phyloP scores from a whole-genome alignment of 2,888 invertebrate species.

The Acheta domesticus region DNA sequence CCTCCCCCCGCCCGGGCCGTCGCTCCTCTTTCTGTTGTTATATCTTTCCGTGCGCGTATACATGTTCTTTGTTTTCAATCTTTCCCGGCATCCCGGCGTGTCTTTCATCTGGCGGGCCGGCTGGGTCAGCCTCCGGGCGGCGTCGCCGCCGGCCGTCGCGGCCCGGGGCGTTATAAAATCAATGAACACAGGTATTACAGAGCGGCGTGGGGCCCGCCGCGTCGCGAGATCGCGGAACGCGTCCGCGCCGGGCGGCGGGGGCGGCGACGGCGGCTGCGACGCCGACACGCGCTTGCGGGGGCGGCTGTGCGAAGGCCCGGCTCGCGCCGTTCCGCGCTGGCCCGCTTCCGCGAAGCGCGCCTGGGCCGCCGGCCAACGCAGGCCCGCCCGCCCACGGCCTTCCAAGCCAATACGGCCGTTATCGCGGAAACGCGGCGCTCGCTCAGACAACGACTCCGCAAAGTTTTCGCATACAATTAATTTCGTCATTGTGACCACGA shows the following conservation, averaged over 20 bases:
- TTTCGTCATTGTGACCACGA: background rate
- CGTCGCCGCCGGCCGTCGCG: constrained; percentile 21
- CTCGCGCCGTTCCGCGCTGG: background rate
- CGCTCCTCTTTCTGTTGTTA: constrained; percentile 25
- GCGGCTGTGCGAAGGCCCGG: background rate
- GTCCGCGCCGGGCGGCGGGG: background rate
- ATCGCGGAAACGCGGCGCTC: background rate
- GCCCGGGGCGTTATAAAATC: constrained; percentile 19
- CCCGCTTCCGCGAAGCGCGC: background rate
- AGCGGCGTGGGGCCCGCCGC: background rate
- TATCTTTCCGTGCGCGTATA: constrained; percentile 31
- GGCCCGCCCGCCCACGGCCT: too few relatives aligned
- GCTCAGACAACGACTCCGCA: background rate
- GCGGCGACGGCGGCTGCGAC: background rate
- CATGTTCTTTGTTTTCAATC: constrained; percentile 37
- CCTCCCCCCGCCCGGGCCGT: constrained; percentile 27
- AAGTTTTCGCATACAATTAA: background rate
- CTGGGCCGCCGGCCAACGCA: background rate
- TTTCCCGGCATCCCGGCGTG: constrained; percentile 33
- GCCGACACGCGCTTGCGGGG: background rate
- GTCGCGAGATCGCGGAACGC: background rate
- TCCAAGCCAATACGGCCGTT: too few relatives aligned
- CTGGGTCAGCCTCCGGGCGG: background rate
- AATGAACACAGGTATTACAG: constrained; percentile 18
- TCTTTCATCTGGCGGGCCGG: constrained; percentile 32